Conservation (phyloP, 2,113 vertebrate species). For the Acrocephalus kingi region DNA sequence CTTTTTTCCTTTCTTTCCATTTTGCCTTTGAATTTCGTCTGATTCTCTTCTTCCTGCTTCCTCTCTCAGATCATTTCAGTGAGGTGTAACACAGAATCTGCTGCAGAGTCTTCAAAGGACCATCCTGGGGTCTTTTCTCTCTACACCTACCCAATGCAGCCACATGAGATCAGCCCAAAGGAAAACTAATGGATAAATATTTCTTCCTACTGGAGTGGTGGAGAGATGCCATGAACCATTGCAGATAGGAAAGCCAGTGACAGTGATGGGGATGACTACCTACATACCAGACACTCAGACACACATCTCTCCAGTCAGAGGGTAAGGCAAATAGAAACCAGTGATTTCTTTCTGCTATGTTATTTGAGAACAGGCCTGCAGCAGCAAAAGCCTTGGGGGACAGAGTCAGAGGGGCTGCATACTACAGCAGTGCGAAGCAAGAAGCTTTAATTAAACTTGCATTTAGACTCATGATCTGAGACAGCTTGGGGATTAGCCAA, state of each 20-base stretch:
- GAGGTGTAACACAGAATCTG: neutral
- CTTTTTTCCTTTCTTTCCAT: neutral
- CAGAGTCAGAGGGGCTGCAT: constrained; percentile 35
- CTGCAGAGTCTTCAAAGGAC: neutral
- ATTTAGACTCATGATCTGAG: constrained; percentile 67
- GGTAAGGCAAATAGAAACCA: neutral
- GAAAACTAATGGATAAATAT: neutral
- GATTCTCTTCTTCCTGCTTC: neutral
- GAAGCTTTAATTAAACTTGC: constrained; percentile 76
- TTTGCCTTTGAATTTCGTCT: neutral
- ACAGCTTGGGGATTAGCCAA: constrained; percentile 69
- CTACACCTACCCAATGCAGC: neutral
- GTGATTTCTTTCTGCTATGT: neutral
- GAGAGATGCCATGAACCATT: neutral
- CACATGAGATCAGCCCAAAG: neutral
- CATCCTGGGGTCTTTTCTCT: neutral
- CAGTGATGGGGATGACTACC: neutral
- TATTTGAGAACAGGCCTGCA: neutral
- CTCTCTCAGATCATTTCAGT: neutral
- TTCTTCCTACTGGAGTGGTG: constrained; percentile 6
- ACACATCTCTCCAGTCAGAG: neutral
- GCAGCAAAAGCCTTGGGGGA: constrained; percentile 42
- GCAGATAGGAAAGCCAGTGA: neutral
- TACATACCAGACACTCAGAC: neutral
- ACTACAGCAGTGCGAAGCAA: constrained; percentile 51